Conservation (phyloP, 1,140 invertebrate species). For the Diachasmimorpha longicaudata region DNA sequence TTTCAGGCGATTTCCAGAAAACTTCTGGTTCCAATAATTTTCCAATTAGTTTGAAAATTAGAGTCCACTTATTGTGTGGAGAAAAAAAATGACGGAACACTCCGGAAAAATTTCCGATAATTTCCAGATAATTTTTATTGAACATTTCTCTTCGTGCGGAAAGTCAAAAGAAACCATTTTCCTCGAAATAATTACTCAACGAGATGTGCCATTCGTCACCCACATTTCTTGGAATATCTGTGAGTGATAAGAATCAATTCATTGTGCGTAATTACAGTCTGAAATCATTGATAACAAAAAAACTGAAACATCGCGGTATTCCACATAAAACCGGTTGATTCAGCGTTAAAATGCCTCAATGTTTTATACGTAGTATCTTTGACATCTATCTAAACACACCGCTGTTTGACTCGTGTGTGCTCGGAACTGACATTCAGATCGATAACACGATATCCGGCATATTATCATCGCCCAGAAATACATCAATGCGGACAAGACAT, state of each 20-base stretch:
- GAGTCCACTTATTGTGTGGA: too few relatives aligned
- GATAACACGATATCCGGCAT: neutral
- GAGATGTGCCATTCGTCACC: too few relatives aligned
- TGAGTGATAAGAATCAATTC: neutral
- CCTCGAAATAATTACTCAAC: too few relatives aligned
- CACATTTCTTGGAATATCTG: neutral
- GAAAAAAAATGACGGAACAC: too few relatives aligned
- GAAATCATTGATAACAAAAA: neutral
- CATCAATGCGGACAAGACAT: neutral
- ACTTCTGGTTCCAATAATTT: too few relatives aligned
- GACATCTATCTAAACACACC: conserved; percentile 5
- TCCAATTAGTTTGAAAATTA: too few relatives aligned
- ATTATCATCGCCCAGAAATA: neutral
- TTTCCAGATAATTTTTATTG: too few relatives aligned
- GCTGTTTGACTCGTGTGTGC: conserved; percentile 4
- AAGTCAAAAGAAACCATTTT: too few relatives aligned
- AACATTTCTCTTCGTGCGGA: too few relatives aligned
- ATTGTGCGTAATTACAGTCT: neutral
- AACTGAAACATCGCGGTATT: neutral
- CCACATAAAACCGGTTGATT: neutral
- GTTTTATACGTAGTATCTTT: neutral
- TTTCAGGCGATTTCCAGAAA: too few relatives aligned
- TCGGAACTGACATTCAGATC: neutral
- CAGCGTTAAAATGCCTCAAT: neutral
- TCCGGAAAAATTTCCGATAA: too few relatives aligned